Base-by-base conservation (phyloP, 2,888 invertebrate species). In the Pachydiplax longipennis region DNA sequence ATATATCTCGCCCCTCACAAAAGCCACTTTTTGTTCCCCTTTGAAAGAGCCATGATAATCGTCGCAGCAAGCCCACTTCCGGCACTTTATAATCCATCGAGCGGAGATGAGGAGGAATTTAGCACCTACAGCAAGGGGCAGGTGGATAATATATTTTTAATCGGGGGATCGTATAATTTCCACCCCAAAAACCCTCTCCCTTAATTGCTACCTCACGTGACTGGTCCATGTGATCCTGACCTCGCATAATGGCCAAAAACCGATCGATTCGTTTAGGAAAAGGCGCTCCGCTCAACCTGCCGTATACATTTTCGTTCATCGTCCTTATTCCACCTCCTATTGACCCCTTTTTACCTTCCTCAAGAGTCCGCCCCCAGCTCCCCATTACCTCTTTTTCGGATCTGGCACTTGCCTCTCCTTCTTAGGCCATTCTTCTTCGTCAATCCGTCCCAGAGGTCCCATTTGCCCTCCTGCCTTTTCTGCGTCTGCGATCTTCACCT, bases 361-460 rank as follows among this genome's bases (percentile, higher is more conserved):
- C 5, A 8, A 10, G 44, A 44, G 10, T 44, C 44, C 81, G 44
- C 35, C 80, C 58, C 1, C 48, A n/a, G 31, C 53, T 53, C 25
- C 40, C 40, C 81, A 13, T 40, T 40, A 37, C 81, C 81, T 40
- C 37, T 44, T 31, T 53, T 31, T 15, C 82, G 8, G n/a, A 40
- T 44, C 13, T n/a, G n/a, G n/a, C 48, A 44, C 44, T 35, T 48
- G 13, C 82, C 25, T 22, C 31, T 83, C 83, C n/a, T 31, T n/a
- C 83, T 31, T 25, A 35, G 83, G 83, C 53, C 83, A 83, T 83
- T 83, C 53, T 31, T 83, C 83, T 83, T 83, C 82, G 83, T 83
- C 53, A 83, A 53, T 53, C 15, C 48, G 5, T 48, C 35, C 73
- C 73, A 73, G 73, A 73, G 73, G 73, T 53, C 35, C 83, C 53